A percentile compares a stretch with the other conserved stretches of the same genome.
Evolutionary conservation across 2,888 invertebrate genomes (phyloP).

Genomic region (Drosophila ezoana): DNA sequence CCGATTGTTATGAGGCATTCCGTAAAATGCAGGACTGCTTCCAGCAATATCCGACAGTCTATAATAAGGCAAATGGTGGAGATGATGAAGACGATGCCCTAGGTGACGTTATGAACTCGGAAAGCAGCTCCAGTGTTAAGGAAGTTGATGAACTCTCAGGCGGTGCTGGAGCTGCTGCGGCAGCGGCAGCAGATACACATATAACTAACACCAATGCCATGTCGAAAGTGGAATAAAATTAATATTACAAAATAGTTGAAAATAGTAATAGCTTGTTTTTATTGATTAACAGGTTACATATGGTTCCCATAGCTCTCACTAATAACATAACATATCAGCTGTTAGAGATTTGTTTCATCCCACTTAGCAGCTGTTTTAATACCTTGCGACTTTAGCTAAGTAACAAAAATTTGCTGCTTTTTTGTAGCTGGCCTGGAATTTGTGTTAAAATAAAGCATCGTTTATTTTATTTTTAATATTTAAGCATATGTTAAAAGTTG

Average conservation of each 20-base stretch:
- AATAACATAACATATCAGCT: conserved; percentile 22
- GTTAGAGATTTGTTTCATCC: conserved; percentile 19
- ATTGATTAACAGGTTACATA: background rate
- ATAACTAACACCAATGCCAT: conserved; percentile 21
- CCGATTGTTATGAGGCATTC: conserved; percentile 96
- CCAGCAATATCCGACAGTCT: conserved; percentile 93
- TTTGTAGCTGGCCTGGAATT: background rate
- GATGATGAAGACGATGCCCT: conserved; percentile 86
- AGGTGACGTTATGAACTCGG: conserved; percentile 71
- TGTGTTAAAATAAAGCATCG: background rate
- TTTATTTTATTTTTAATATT: background rate
- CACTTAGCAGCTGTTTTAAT: conserved; percentile 20
- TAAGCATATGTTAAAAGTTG: background rate
- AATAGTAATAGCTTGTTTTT: background rate
- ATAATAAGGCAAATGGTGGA: conserved; percentile 90
- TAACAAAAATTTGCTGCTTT: too few species aligned
- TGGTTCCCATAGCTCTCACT: background rate
- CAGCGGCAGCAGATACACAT: conserved; percentile 15
- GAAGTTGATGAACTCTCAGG: conserved; percentile 56
- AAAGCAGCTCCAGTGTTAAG: conserved; percentile 52
- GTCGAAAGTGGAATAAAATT: conserved; percentile 45
- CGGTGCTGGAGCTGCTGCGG: conserved; percentile 41
- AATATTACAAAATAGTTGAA: conserved; percentile 2
- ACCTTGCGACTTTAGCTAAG: too few species aligned
- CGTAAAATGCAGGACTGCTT: conserved; percentile 96